These are phyloP conservation scores for Itoplectis maculator DNA, from an alignment of 2,888 invertebrate genomes.

Conservation along the genomic window DNA sequence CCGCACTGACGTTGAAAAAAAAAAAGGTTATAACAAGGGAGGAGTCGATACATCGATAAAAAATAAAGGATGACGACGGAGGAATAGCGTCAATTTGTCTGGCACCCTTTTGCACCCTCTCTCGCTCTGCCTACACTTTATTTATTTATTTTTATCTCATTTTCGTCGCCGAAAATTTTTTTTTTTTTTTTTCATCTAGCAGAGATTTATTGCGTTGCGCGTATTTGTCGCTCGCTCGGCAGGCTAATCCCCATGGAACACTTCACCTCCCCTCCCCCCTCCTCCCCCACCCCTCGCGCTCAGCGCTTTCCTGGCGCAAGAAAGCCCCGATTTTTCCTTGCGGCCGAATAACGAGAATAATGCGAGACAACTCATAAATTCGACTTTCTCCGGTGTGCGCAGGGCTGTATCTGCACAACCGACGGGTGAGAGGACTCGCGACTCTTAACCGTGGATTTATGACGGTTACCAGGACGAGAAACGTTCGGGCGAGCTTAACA, in stretches of 20 bases:
- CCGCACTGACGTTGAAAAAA: not conserved
- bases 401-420: not conserved
- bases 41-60: slow-evolving; percentile 16
- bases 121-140: not conserved
- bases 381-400: slow-evolving; percentile 17
- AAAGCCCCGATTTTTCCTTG: slow-evolving; percentile 30
- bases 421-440: not conserved
- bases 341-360: slow-evolving; percentile 41
- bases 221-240: slow-evolving; percentile 43
- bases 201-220: slow-evolving; percentile 44
- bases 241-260: slow-evolving; percentile 51
- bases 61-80: slow-evolving; percentile 3
- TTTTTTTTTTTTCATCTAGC: slow-evolving; percentile 16
- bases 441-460: slow-evolving; percentile 47
- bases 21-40: not conserved
- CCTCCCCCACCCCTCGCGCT: not conserved
- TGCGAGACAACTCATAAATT: slow-evolving; percentile 48
- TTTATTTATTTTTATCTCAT: slow-evolving; percentile 25
- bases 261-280: too few relatives aligned
- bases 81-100: slow-evolving; percentile 6
- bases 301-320: not conserved
- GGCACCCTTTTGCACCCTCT: not conserved
- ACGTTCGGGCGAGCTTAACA: slow-evolving; percentile 14
- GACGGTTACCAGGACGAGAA: slow-evolving; percentile 23
- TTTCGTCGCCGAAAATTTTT: slow-evolving; percentile 27